These are phyloP conservation scores for Chorisops tibialis DNA, from an alignment of 2,888 invertebrate genomes.

Conservation along the genomic window DNA sequence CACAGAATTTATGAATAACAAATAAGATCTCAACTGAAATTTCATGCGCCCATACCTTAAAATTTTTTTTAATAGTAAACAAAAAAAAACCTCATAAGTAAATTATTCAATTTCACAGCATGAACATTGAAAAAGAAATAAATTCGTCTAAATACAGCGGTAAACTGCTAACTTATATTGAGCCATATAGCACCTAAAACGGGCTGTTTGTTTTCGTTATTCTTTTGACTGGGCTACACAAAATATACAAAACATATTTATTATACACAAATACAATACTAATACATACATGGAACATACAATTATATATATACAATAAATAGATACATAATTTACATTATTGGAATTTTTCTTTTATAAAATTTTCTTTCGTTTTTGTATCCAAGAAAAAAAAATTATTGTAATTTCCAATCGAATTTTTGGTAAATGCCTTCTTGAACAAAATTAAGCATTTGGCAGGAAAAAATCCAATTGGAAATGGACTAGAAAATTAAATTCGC, in stretches of 20 bases:
- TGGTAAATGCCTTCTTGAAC: too few relatives aligned
- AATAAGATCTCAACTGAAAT: too few relatives aligned
- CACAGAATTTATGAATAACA: too few relatives aligned
- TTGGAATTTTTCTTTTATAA: background rate
- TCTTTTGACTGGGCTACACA: slow-evolving; percentile 2
- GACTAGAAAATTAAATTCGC: too few relatives aligned
- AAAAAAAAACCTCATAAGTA: too few relatives aligned
- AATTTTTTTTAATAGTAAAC: too few relatives aligned
- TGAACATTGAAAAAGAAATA: background rate
- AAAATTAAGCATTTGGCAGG: too few relatives aligned
- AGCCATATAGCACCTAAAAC: slow-evolving; percentile 26
- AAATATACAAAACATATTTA: slow-evolving; percentile 1
- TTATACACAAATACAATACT: background rate
- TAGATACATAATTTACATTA: background rate
- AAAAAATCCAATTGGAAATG: too few relatives aligned
- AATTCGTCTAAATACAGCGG: background rate
- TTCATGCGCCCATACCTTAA: too few relatives aligned
- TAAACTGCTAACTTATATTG: background rate
- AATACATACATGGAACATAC: background rate
- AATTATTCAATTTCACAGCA: too few relatives aligned
- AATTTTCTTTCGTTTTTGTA: background rate
- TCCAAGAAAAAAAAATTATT: too few relatives aligned
- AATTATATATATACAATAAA: slow-evolving; percentile 7
- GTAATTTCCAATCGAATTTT: too few relatives aligned
- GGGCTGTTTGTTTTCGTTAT: slow-evolving; percentile 12